Evolutionary conservation across 2,797 vertebrate species (phyloP), one percentile per base, ranked within the genome.

Genomic region (Linurgus olivaceus): DNA sequence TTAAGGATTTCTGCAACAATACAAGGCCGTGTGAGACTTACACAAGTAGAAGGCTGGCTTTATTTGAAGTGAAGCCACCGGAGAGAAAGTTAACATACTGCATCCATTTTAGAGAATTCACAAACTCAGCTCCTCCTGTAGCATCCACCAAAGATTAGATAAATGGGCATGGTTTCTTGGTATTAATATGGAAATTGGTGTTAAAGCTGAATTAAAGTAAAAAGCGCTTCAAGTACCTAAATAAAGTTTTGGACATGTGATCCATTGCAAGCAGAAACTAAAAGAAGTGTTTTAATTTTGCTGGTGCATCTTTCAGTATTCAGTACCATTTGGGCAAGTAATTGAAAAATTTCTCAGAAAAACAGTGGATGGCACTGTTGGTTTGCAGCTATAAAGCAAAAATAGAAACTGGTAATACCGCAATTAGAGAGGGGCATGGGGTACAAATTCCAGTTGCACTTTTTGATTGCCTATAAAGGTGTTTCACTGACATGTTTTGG

Each of bases 361-460:
- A 96, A 97, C 96, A 97, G 96, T 81, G 94, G 96, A 97, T 96
- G 96, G 96, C 96, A 96, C 91, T 97, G 96, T 97, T 96, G 96
- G 95, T 97, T 97, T 97, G 92, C 92, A 94, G 95, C 91, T 91
- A 72, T 94, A 94, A 92, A 91, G 92, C 40, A 58, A 40, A 88
- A 91, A 83, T 65, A 81, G 81, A 80, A 94, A 88, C 9, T 71
- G 81, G 75, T 48, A 66, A 75, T 28, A 23, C 66, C 70, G 78
- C 81, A 92, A 59, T 92, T 88, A 93, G 51, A 94, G 70, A 78
- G 3, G 9, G 48, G 21, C 45, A 75, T 37, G 44, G 82, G 19
- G 10, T 75, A 72, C 29, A 88, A 84, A 80, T 65, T 93, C 23
- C 51, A 84, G 26, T 29, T 83, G 15, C 5, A 21, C 45, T 82